Evolutionary conservation across 1,140 invertebrate species (phyloP), one percentile per base, ranked within the genome.

Genomic region (Galleria mellonella): DNA sequence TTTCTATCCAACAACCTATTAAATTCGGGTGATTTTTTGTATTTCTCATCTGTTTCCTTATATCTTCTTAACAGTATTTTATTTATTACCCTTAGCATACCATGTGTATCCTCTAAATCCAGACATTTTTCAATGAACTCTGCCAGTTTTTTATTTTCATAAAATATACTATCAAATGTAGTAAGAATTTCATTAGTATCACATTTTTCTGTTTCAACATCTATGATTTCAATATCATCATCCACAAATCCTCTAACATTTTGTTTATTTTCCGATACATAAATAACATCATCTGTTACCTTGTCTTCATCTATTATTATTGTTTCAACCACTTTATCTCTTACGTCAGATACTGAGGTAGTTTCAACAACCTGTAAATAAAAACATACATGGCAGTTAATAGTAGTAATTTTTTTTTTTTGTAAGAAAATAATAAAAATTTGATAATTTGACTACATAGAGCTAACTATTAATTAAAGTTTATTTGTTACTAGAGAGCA

Each of bases 81-180:
- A 31, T 73, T 60, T 4, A 78, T 43, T 3, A 71, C 55, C 40
- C 49, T 62, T 6, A 39, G 12, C 67, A 78, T 78, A 13, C 57
- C 63, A 5, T 37, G 30, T 10, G 60, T 50, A 32, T 67, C 43
- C 42, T 66, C 60, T 17, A 66, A 30, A 14, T 39, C 42, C 3
- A 70, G 15, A 36, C 67, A 73, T 43, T 47, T 60, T 31, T 68
- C 37, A 29, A 73, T 51, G 32, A 74, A 51, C 30, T 69, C 38
- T 23, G 48, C 42, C 9, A 73, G 50, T 0, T 53, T 31, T 6
- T 44, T 27, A 43, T 57, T 51, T 47, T 48, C 44, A 37, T 41
- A 40, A 9, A 12, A 40, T 15, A 48, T 37, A n/a, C 44, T 12
- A 32, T 55, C 33, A 39, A 43, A 35, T 4, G 17, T 36, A 4